phyloP scores from a whole-genome alignment of 2,888 invertebrate species.

The Anthrax anthrax region DNA sequence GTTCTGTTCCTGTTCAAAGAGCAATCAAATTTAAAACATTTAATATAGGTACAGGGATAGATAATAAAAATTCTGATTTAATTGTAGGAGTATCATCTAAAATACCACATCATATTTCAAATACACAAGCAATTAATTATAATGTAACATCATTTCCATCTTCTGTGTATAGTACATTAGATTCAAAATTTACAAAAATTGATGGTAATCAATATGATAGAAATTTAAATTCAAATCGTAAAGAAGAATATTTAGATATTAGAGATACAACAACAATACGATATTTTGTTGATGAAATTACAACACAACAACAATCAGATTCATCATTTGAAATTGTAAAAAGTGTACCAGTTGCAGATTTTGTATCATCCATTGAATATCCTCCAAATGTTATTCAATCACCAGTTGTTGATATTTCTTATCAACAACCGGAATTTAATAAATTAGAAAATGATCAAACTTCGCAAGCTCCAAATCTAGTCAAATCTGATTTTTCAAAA shows the following conservation, averaged over 20 bases:
- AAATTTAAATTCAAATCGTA: conserved; percentile 8
- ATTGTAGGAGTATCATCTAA: too few relatives aligned
- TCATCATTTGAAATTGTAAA: conserved; percentile 42
- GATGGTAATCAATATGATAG: too few relatives aligned
- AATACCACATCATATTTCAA: too few relatives aligned
- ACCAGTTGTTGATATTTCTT: conserved; percentile 39
- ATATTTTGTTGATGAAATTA: conserved; percentile 10
- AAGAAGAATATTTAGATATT: conserved; percentile 18
- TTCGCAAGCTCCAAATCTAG: neutral
- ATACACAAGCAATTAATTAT: too few relatives aligned
- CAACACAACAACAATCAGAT: conserved; percentile 12
- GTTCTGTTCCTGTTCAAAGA: conserved; percentile 9
- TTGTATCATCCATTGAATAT: conserved; percentile 54
- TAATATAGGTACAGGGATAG: too few relatives aligned
- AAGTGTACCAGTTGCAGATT: conserved; percentile 54
- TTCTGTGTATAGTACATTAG: too few relatives aligned
- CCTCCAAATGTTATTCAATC: conserved; percentile 52
- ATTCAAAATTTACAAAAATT: too few relatives aligned
- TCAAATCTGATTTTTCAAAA: neutral
- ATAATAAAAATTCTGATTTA: too few relatives aligned
- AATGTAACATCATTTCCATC: too few relatives aligned
- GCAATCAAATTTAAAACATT: conserved; percentile 11
- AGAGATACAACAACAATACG: conserved; percentile 6
- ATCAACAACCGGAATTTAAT: conserved; percentile 11
- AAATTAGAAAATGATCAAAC: conserved; percentile 7